Percentiles rank a stretch among this genome's conserved stretches.
phyloP scores from a whole-genome alignment of 2,888 invertebrate species.

The Cotesia congregata region DNA sequence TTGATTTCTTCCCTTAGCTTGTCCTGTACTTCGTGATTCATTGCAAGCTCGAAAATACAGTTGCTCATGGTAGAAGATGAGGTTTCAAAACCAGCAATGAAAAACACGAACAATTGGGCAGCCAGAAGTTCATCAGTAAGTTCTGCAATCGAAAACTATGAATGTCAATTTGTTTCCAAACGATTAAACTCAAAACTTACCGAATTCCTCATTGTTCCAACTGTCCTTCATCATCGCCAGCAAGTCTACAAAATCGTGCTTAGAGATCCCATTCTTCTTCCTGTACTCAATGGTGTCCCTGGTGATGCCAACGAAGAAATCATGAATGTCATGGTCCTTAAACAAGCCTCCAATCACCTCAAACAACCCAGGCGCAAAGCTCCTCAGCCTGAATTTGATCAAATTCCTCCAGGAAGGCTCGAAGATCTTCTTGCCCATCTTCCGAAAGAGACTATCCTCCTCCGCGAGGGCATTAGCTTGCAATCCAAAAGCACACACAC shows the following conservation, averaged over 20 bases:
- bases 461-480: conserved; percentile 66
- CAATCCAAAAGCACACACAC: conserved; percentile 69
- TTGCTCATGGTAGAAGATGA: conserved; percentile 69
- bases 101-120: conserved; percentile 68
- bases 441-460: conserved; percentile 64
- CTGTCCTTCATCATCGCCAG: conserved; percentile 62
- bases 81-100: conserved; percentile 70
- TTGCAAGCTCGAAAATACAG: conserved; percentile 67
- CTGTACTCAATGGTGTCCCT: conserved; percentile 65
- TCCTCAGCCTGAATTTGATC: conserved; percentile 32
- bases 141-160: conserved; percentile 50
- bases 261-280: conserved; percentile 62
- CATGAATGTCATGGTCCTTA: conserved; percentile 50
- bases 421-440: conserved; percentile 63
- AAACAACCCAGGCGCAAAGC: conserved; percentile 50
- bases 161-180: too few relatives aligned
- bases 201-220: conserved; percentile 50
- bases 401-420: conserved; percentile 38
- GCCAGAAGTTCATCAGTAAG: conserved; percentile 63
- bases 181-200: neutral
- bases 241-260: conserved; percentile 70
- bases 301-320: conserved; percentile 62
- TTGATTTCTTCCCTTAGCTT: conserved; percentile 64
- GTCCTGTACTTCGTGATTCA: conserved; percentile 66
- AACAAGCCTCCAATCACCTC: conserved; percentile 47